Evolutionary conservation across 2,888 invertebrate species (phyloP), one percentile per base, ranked within the genome.

Genomic region (Meganola albula): DNA sequence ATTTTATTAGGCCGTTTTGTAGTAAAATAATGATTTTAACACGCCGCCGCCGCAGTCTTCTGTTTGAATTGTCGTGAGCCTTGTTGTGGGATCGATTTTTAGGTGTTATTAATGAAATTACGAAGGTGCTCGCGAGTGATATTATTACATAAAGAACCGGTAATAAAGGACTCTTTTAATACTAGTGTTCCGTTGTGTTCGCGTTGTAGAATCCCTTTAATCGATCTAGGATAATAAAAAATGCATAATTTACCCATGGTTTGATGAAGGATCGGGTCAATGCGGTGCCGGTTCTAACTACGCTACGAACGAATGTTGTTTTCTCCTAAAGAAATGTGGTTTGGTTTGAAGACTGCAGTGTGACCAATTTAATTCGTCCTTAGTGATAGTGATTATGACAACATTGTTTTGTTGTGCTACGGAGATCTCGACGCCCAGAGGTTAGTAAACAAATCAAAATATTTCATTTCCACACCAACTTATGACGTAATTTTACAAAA

Each of bases 61-160:
- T 71, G 69, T 78, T 74, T 67, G 76, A 77, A 78, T 79, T 76
- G 78, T 76, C 76, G 74, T 74, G 75, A 73, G 73, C 75, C 66
- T 68, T 77, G 74, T 71, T 75, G 80, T 80, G 71, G 64, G 64
- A 84, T 84, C 84, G 84, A 84, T 84, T 83, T 84, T 84, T 82
- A 80, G 77, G 74, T 82, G 82, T 82, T 84, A 84, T 84, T 83
- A 84, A 80, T 83, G 79, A 83, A 83, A 83, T 83, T 78, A 82
- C 72, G 58, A 67, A 78, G 72, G 77, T 80, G 77, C 72, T 79
- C 63, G 74, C 65, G 69, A 70, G 73, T 80, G 73, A 74, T 78
- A 74, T 70, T 69, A 63, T 69, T 65, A 63, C 60, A 55, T 63
- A 63, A 56, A 52, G 61, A 72, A 70, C 64, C 63, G 55, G 67